phyloP scores from a whole-genome alignment of 2,797 vertebrate genomes.

The Limosa lapponica region DNA sequence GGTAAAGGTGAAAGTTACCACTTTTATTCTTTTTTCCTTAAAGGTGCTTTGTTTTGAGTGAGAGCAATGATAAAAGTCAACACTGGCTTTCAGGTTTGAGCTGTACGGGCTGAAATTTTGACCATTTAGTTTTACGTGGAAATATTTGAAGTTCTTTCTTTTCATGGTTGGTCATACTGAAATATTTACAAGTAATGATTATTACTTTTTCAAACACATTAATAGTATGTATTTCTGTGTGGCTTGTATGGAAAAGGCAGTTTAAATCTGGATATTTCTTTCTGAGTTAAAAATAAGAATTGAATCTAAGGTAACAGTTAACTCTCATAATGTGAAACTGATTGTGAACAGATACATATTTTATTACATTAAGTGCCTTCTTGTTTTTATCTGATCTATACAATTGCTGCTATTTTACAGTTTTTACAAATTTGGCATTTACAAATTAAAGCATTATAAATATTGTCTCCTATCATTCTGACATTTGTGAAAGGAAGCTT shows the following conservation, averaged over 20 bases:
- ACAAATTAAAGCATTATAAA: neutral
- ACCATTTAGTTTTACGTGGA: neutral
- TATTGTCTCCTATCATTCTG: neutral
- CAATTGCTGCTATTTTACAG: neutral
- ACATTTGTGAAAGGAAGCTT: neutral
- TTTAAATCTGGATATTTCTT: neutral
- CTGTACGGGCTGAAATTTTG: neutral
- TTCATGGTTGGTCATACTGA: neutral
- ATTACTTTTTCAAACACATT: neutral
- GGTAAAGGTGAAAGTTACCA: slow-evolving; percentile 28
- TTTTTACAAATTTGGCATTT: neutral
- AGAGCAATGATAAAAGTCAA: slow-evolving; percentile 21
- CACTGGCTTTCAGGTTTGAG: neutral
- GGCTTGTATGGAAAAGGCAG: neutral
- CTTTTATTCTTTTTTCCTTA: neutral
- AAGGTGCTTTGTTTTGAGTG: slow-evolving; percentile 43
- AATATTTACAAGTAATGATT: neutral
- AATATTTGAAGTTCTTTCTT: neutral
- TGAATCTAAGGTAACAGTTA: neutral
- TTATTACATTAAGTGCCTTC: neutral
- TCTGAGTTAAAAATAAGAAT: neutral
- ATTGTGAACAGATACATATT: neutral
- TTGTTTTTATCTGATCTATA: neutral
- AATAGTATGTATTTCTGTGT: neutral
- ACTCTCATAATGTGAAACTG: neutral